phyloP scores from a whole-genome alignment of 2,888 invertebrate species.

The Andrena bicolor region DNA sequence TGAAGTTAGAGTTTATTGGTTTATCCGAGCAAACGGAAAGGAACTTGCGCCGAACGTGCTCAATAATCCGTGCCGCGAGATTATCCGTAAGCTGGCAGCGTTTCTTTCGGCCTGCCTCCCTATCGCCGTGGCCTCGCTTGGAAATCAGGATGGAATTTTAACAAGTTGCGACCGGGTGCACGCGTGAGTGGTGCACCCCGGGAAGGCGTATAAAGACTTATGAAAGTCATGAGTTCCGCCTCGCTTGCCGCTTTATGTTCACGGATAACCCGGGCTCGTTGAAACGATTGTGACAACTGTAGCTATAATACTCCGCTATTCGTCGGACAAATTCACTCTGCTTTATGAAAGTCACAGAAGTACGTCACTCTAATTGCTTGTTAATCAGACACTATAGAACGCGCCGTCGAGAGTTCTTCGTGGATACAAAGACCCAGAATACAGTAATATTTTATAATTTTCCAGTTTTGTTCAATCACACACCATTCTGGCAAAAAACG shows the following conservation, averaged over 20 bases:
- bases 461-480: too few species aligned
- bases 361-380: background rate
- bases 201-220: slow-evolving; percentile 60
- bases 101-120: slow-evolving; percentile 64
- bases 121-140: slow-evolving; percentile 47
- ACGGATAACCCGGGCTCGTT: slow-evolving; percentile 23
- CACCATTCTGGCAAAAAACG: too few species aligned
- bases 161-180: slow-evolving; percentile 58
- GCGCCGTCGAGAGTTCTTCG: background rate
- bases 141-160: slow-evolving; percentile 72
- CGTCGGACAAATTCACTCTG: background rate
- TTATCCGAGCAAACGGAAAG: slow-evolving; percentile 73
- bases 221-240: slow-evolving; percentile 62
- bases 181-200: slow-evolving; percentile 29
- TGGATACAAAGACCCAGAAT: background rate
- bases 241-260: slow-evolving; percentile 23
- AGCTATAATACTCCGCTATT: background rate
- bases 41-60: slow-evolving; percentile 72
- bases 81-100: slow-evolving; percentile 67
- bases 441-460: too few species aligned
- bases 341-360: background rate
- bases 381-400: background rate
- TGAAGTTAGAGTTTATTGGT: slow-evolving; percentile 75
- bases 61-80: slow-evolving; percentile 74
- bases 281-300: slow-evolving; percentile 32